Base-by-base conservation (phyloP, 2,113 vertebrate genomes). In the Tragelaphus imberbis region DNA sequence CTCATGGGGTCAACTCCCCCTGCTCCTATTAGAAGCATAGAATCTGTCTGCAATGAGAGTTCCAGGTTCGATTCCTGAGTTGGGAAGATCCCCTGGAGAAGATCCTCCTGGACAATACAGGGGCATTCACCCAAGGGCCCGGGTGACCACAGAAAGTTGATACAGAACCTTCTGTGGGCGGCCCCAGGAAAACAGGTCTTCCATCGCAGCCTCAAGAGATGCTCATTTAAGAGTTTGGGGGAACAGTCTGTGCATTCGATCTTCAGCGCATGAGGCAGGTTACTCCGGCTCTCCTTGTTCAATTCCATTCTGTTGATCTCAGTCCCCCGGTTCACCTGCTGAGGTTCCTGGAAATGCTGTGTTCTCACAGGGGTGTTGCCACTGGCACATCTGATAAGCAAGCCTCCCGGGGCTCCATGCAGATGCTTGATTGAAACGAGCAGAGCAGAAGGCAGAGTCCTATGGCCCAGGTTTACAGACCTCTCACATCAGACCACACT, bases 381-480 rank as follows among this genome's bases (percentile, higher is more conserved):
- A 0, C 1, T 3, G 21, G 94, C 80, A 27, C 51, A 16, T 7
- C 63, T 30, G 28, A 33, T 5, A 13, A 82, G 21, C 71, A 4
- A 30, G 56, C 40, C 33, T 77, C 58, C 49, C 0, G 2, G 0
- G 7, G 2, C 44, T 21, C 58, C 28, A 1, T 2, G 15, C 44
- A n/a, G 90, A 27, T 1, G 6, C 61, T 15, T 2, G 25, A 30
- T 0, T 21, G 47, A 30, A n/a, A 2, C 0, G 1, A 44, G 49
- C 85, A 6, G n/a, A 61, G 17, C 56, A 6, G 30, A 16, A 53
- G n/a, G 51, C 86, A 3, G 68, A 51, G 33, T 25, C 71, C 56
- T 0, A 0, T 0, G 2, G 55, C 55, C 59, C 25, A 12, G 13
- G 40, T 55, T 17, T 5, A 0, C 49, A 51, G 91, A 16, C 86